These are phyloP conservation scores for Percopsis omiscomaycus DNA, from an alignment of 2,797 vertebrate genomes.

Conservation along the genomic window DNA sequence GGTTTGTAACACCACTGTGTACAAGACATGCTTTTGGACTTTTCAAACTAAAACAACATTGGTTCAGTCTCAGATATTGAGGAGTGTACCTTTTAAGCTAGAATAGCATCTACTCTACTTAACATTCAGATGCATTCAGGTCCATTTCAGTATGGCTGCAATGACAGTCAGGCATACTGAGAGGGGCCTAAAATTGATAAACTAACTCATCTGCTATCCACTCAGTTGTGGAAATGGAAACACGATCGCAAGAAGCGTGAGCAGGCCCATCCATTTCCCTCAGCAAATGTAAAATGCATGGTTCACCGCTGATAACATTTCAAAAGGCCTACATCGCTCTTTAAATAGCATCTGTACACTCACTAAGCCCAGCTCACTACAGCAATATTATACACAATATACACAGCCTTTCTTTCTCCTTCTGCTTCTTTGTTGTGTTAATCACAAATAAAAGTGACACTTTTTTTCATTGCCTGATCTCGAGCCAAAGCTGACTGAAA, in stretches of 20 bases:
- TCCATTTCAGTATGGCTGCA: conserved; percentile 26
- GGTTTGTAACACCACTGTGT: too few relatives aligned
- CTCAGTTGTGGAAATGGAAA: conserved; percentile 41
- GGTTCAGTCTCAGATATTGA: too few relatives aligned
- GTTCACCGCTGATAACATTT: conserved; percentile 54
- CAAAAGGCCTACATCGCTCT: conserved; percentile 5
- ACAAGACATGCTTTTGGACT: too few relatives aligned
- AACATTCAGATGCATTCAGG: conserved; percentile 31
- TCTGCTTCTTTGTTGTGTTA: conserved; percentile 3
- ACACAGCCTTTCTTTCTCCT: conserved; percentile 18
- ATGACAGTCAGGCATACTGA: background rate
- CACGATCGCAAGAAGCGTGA: conserved; percentile 25
- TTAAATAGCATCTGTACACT: conserved; percentile 25
- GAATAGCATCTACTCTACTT: conserved; percentile 20
- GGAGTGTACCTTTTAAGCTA: background rate
- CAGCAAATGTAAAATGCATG: conserved; percentile 38
- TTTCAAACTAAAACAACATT: too few relatives aligned
- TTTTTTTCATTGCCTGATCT: too few relatives aligned
- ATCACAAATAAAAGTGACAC: background rate
- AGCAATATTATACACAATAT: conserved; percentile 34
- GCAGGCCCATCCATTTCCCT: conserved; percentile 29
- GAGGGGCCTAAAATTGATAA: conserved; percentile 29
- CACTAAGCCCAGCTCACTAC: conserved; percentile 13
- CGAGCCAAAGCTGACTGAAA: background rate
- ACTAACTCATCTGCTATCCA: conserved; percentile 48